phyloP scores from a whole-genome alignment of 1,140 invertebrate species.

The Phymorhynchus buccinoides region DNA sequence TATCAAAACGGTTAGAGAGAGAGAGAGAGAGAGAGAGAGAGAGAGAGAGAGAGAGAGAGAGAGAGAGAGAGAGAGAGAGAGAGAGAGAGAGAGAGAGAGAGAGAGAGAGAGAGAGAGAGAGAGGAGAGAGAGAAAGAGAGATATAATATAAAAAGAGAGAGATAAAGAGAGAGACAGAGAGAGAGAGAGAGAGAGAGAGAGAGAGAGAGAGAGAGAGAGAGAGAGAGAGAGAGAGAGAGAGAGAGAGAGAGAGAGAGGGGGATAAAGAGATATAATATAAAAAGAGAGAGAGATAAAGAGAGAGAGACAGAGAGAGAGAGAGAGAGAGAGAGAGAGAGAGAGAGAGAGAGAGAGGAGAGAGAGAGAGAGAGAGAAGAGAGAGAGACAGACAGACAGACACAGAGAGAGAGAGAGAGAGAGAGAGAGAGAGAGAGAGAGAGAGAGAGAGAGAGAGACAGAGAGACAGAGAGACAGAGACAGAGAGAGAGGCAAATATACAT shows the following conservation, averaged over 20 bases:
- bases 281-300: no score
- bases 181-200: no score
- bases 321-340: neutral
- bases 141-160: neutral
- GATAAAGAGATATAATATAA: no score
- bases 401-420: neutral
- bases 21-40: no score
- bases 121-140: neutral
- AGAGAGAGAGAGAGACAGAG: slow-evolving; percentile 16
- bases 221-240: neutral
- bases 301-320: neutral
- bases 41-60: no score
- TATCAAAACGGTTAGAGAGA: no score
- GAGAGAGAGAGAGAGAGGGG: neutral
- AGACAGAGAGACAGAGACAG: slow-evolving; percentile 2
- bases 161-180: no score
- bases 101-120: no score
- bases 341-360: neutral
- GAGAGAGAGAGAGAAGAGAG: neutral
- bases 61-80: neutral
- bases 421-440: slow-evolving; percentile 13
- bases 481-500: neutral
- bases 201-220: no score
- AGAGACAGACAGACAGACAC: neutral
- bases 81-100: no score